Evolutionary conservation across 1,140 invertebrate genomes (phyloP).

Genomic region (Tetramorium simillimum): DNA sequence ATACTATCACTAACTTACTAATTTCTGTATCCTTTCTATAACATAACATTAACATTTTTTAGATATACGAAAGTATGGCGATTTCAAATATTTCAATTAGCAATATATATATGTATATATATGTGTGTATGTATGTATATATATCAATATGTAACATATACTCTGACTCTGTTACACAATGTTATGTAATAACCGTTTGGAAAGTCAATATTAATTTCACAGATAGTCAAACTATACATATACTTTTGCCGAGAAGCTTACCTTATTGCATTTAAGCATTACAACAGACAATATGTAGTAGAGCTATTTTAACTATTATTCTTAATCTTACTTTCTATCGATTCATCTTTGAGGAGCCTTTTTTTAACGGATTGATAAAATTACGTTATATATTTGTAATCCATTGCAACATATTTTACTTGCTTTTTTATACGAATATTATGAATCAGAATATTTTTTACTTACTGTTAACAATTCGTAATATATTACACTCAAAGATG

Average conservation of each 20-base stretch:
- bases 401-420: conserved; percentile 1
- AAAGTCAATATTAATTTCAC: conserved; percentile 60
- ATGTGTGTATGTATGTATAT: conserved; percentile 67
- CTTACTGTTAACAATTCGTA: conserved; percentile 22
- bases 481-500: conserved; percentile 44
- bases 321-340: conserved; percentile 63
- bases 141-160: conserved; percentile 74
- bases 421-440: conserved; percentile 29
- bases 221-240: conserved; percentile 66
- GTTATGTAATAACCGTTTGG: conserved; percentile 52
- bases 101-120: conserved; percentile 73
- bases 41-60: conserved; percentile 47
- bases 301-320: conserved; percentile 41
- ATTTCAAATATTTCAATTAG: conserved; percentile 66
- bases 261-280: conserved; percentile 63
- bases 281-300: conserved; percentile 54
- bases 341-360: conserved; percentile 41
- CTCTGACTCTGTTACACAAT: conserved; percentile 68
- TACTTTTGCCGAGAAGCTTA: conserved; percentile 64
- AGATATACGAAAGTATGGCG: conserved; percentile 56
- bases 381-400: conserved; percentile 37
- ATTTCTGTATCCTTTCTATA: conserved; percentile 22
- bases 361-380: conserved; percentile 48
- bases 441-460: conserved; percentile 17
- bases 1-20: conserved; percentile 6